Base-by-base conservation (phyloP, 2,797 vertebrate genomes). In the Aselliscus stoliczkanus region DNA sequence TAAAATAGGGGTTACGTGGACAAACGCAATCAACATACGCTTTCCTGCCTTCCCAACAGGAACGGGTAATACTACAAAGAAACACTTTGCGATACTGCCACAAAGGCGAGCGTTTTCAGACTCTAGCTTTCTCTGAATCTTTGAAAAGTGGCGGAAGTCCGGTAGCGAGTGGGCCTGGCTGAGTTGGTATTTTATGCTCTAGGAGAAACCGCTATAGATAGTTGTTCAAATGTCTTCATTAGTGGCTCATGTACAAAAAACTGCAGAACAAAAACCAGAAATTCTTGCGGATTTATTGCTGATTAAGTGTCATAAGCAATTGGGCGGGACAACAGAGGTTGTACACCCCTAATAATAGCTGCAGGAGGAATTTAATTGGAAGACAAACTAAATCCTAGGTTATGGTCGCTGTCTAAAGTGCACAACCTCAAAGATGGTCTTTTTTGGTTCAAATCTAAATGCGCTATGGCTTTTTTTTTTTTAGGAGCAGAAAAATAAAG, bases 361-460 rank as follows among this genome's bases (percentile, higher is more conserved):
- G 17, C 8, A 27, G 29, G 27, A 1, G 0, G 52, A 67, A 29
- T 69, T 75, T 92, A 85, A 89, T 5, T 23, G 34, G 42, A 42
- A 84, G 11, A 31, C 18, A 29, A 39, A 75, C 14, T 17, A 29
- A 72, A 79, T 65, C n/a, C 18, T 34, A 7, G 18, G 47, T 44
- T 15, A 58, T 29, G 67, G 5, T 7, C 17, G 4, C 6, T 1
- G 0, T 18, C 39, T 39, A 25, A 23, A 79, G 39, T 13, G 14
- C 0, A 5, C 4, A 20, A 67, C 21, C 23, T 37, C 29, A 34
- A 20, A 31, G 29, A 58, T 3, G 1, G 39, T 34, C 0, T 4
- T 72, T 20, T 20, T 15, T 13, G 29, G n/a, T 47, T n/a, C 13
- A 20, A 29, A 54, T 64, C 52, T 82, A 29, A 70, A 50, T 25